A percentile compares a stretch with the other conserved stretches of the same genome.
Evolutionary conservation across 1,140 invertebrate species (phyloP).

Genomic region (Meloidogyne exigua): DNA sequence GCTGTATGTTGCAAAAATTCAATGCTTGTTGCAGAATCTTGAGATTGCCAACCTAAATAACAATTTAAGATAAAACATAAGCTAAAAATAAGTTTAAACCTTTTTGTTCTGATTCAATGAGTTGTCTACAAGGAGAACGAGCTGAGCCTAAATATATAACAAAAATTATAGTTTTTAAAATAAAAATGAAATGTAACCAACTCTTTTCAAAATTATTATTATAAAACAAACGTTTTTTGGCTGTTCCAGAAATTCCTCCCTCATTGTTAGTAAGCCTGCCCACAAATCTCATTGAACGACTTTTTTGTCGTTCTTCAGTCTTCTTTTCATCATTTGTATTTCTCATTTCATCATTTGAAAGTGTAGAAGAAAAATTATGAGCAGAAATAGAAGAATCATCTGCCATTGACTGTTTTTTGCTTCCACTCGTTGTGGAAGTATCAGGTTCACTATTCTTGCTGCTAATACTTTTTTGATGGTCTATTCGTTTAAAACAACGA

Average conservation of each 20-base stretch:
- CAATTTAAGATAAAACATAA: neutral
- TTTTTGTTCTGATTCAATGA: constrained; percentile 21
- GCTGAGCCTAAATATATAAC: neutral
- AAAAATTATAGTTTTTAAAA: too few relatives aligned
- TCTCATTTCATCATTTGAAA: neutral
- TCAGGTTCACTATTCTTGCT: neutral
- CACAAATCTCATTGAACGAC: neutral
- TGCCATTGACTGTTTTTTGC: constrained; percentile 12
- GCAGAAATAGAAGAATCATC: neutral
- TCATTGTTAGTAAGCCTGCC: neutral
- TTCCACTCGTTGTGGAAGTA: neutral
- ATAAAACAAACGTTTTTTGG: neutral
- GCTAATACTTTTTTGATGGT: neutral
- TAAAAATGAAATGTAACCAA: too few relatives aligned
- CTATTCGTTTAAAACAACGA: constrained; percentile 12
- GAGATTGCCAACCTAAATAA: constrained; percentile 33
- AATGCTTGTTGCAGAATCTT: constrained; percentile 19
- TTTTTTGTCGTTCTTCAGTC: neutral
- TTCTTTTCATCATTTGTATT: constrained; percentile 1
- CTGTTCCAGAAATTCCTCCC: neutral
- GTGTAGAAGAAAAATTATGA: neutral
- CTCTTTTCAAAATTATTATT: neutral
- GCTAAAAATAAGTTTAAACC: neutral
- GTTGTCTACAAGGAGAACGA: constrained; percentile 25
- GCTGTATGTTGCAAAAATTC: neutral